Base-by-base conservation (phyloP, 2,888 invertebrate species). In the Agrochola litura region DNA sequence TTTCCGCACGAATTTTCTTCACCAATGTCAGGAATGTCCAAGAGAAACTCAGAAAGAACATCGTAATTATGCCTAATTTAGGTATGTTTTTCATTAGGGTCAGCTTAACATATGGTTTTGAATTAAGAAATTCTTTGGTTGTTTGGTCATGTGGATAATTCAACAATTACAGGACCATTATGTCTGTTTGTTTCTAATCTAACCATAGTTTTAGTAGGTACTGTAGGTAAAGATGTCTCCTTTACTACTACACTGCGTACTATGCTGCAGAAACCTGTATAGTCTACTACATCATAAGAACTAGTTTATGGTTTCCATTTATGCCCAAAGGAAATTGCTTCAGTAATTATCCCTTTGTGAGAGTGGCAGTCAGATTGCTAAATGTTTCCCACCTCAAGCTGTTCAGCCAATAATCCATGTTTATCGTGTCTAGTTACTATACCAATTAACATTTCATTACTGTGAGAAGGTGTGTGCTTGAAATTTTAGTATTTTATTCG, bases 311-410 rank as follows among this genome's bases (percentile, higher is more conserved):
- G 56, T 61, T 56, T 46, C 14, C 43, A 30, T 65, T 54, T 30
- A 83, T 37, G 77, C 58, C n/a, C 9, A 61, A 79, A 79, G 61
- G 25, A 25, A 84, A 79, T 84, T 63, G 61, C 72, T 79, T 63
- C 30, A 37, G 79, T 83, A 68, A 77, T 77, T 68, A 68, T n/a
- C 12, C 61, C 16, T 58, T n/a, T 79, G 54, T 25, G 56, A 12
- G 22, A 64, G 41, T 67, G 66, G 41, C 81, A 68, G 58, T 72
- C 81, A 68, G 64, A 72, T 60, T 72, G 58, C 25, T 83, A 66
- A 79, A 63, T 56, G 41, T 49, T 52, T 65, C 68, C 54, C 54
- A 64, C 58, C 49, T 37, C 41, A 67, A 56, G 46, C 66, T 19
- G 79, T 52, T 79, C 56, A 60, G n/a, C 16, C 9, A 63, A 67